phyloP scores from a whole-genome alignment of 2,888 invertebrate genomes.

The Disparrhopalites patrizii region DNA sequence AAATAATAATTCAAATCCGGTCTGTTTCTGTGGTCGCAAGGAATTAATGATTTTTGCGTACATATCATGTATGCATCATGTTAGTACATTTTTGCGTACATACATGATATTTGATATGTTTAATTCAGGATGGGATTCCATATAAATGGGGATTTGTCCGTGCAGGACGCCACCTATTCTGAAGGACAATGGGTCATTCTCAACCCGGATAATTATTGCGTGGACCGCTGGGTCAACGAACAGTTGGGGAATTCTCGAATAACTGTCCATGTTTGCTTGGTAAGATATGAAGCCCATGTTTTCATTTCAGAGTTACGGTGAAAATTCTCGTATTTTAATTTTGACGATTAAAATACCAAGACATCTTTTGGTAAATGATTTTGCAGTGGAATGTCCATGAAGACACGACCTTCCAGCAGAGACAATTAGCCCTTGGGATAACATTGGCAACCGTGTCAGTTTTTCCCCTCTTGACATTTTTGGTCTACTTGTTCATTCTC shows the following conservation, averaged over 20 bases:
- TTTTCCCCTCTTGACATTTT: slow-evolving; percentile 34
- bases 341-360: not conserved
- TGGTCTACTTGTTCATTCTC: slow-evolving; percentile 37
- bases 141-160: not conserved
- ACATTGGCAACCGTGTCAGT: slow-evolving; percentile 29
- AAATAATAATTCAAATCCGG: too few relatives aligned
- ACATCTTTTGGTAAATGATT: not conserved
- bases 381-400: too few relatives aligned
- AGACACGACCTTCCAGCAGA: not conserved
- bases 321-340: too few relatives aligned
- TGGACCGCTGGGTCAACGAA: not conserved
- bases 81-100: too few relatives aligned
- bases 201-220: not conserved
- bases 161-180: not conserved
- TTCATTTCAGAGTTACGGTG: too few relatives aligned
- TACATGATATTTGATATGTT: too few relatives aligned
- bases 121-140: not conserved
- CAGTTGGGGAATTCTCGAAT: not conserved
- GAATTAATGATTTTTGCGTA: too few relatives aligned
- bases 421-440: slow-evolving; percentile 12
- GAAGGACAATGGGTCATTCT: not conserved
- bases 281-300: too few relatives aligned
- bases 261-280: not conserved
- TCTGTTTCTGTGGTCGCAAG: too few relatives aligned
- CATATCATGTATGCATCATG: too few relatives aligned